Evolutionary conservation across 2,797 vertebrate genomes (phyloP).

Genomic region (Cirrhinus molitorella): DNA sequence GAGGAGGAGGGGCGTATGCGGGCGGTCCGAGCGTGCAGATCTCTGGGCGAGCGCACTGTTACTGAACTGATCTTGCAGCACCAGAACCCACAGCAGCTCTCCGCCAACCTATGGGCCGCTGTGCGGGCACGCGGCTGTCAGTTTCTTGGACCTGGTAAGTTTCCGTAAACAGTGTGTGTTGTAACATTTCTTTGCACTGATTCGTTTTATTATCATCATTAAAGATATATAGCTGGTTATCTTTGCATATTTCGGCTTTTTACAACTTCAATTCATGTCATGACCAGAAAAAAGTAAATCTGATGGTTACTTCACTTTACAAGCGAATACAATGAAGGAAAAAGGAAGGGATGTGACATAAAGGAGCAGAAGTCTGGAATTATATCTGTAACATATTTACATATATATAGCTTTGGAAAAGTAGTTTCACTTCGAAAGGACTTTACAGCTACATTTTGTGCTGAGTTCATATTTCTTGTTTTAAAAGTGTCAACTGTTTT

Average conservation of each 20-base stretch:
- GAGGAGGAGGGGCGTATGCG: slow-evolving; percentile 94
- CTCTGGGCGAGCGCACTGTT: slow-evolving; percentile 91
- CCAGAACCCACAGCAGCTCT: slow-evolving; percentile 96
- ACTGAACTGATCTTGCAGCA: slow-evolving; percentile 96
- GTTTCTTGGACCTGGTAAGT: slow-evolving; percentile 93
- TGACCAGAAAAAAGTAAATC: not conserved
- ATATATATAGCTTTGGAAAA: not conserved
- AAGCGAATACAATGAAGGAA: not conserved
- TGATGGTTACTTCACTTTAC: not conserved
- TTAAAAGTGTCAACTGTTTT: not conserved
- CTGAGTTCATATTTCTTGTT: not conserved
- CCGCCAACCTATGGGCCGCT: slow-evolving; percentile 95
- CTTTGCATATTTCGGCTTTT: not conserved
- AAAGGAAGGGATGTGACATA: not conserved
- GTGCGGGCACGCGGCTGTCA: slow-evolving; percentile 94
- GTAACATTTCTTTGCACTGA: too few relatives aligned
- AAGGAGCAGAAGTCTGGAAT: not conserved
- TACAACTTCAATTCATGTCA: not conserved
- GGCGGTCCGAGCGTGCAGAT: slow-evolving; percentile 90
- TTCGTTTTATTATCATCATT: not conserved
- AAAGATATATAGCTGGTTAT: not conserved
- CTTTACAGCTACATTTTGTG: not conserved
- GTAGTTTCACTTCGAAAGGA: not conserved
- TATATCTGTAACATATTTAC: not conserved
- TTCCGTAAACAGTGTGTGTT: not conserved